Conservation (phyloP, 2,888 invertebrate species). For the Panzeria rudis region DNA sequence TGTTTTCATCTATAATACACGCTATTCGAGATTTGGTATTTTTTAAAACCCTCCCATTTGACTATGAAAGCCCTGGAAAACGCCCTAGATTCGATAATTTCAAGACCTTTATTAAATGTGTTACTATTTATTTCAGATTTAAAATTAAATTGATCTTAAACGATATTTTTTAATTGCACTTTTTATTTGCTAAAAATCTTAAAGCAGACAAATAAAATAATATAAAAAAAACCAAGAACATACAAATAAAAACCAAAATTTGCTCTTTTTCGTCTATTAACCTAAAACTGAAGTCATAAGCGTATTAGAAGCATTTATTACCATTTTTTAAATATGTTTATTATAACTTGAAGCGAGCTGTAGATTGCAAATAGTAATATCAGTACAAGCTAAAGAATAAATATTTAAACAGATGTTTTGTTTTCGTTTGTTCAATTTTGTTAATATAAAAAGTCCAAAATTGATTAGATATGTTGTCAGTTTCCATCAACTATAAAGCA, state of each 20-base stretch:
- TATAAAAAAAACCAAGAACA: background rate
- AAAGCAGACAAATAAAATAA: background rate
- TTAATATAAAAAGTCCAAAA: background rate
- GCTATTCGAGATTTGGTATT: too few relatives aligned
- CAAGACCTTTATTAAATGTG: too few relatives aligned
- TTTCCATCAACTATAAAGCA: background rate
- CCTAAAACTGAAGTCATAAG: too few relatives aligned
- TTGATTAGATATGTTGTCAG: background rate
- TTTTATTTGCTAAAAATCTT: background rate
- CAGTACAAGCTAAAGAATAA: background rate
- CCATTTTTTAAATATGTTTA: too few relatives aligned
- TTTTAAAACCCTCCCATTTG: too few relatives aligned
- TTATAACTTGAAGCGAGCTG: background rate
- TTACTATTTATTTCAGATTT: background rate
- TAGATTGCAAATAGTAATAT: background rate
- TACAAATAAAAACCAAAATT: background rate
- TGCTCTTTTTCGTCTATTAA: background rate
- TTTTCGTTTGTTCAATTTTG: background rate
- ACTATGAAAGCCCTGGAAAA: too few relatives aligned
- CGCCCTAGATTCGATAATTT: too few relatives aligned
- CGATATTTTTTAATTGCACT: background rate
- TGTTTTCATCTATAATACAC: too few relatives aligned
- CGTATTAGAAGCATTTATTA: too few relatives aligned
- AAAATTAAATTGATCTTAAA: background rate
- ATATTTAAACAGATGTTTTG: conserved; percentile 41